A percentile compares a stretch with the other conserved stretches of the same genome.
Conservation (phyloP, 2,113 vertebrate species). For the Excalfactoria chinensis region DNA sequence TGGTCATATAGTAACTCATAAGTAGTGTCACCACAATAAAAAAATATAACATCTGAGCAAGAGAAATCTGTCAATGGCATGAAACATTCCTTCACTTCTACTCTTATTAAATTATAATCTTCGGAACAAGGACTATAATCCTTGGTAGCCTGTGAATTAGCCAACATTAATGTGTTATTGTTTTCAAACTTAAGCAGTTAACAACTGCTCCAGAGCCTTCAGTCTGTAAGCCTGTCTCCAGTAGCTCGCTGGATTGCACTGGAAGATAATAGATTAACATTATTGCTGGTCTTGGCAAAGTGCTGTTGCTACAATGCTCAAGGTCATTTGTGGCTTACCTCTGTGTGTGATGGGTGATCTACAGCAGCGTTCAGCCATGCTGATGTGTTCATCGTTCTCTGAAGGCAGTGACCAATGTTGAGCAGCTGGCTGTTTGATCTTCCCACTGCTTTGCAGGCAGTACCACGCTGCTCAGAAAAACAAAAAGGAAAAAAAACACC, state of each 20-base stretch:
- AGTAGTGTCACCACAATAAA: neutral
- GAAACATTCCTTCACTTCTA: neutral
- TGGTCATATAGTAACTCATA: neutral
- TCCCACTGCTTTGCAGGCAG: conserved; percentile 16
- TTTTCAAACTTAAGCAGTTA: neutral
- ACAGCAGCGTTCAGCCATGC: neutral
- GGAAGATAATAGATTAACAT: neutral
- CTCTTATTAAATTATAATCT: neutral
- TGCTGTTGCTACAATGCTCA: neutral
- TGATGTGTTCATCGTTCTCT: conserved; percentile 42
- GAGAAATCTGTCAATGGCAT: neutral
- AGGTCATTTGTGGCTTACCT: conserved; percentile 7
- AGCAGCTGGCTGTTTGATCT: conserved; percentile 56
- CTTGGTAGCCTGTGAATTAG: neutral
- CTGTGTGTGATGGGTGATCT: conserved; percentile 41
- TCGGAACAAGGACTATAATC: neutral
- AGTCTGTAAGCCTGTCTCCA: neutral
- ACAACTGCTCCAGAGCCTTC: neutral
- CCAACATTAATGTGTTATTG: neutral
- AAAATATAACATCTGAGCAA: neutral
- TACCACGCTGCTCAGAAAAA: neutral
- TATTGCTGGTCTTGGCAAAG: neutral
- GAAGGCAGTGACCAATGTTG: conserved; percentile 23
- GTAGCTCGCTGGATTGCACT: neutral
- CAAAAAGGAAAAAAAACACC: fast-evolving